A percentile compares a stretch with the other conserved stretches of the same genome.
Evolutionary conservation across 2,797 vertebrate species (phyloP).

Genomic region (Thalassophryne amazonica): DNA sequence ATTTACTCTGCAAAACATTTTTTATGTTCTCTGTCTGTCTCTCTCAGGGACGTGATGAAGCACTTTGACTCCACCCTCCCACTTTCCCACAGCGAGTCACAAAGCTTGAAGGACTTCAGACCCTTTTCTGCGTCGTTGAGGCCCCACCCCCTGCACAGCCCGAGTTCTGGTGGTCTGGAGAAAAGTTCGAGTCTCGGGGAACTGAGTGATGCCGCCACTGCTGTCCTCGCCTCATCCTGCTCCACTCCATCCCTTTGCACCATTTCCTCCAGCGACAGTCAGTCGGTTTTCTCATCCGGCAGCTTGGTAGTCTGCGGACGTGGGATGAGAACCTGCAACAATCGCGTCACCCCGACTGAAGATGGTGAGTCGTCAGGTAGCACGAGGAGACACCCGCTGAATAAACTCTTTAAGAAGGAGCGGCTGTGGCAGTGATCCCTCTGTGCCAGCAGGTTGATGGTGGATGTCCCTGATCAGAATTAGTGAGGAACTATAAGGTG

Average conservation of each 20-base stretch:
- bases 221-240: conserved; percentile 65
- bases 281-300: conserved; percentile 69
- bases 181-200: conserved; percentile 89
- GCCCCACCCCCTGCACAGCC: conserved; percentile 64
- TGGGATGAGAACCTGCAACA: conserved; percentile 66
- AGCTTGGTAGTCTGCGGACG: conserved; percentile 36
- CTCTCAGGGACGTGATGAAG: conserved; percentile 83
- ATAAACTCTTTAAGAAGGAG: conserved; percentile 92
- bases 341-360: conserved; percentile 80
- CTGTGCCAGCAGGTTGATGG: no score
- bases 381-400: conserved; percentile 86
- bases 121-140: conserved; percentile 58
- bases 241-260: conserved; percentile 86
- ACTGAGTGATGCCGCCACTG: conserved; percentile 67
- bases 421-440: conserved; percentile 37
- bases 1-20: not conserved
- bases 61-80: conserved; percentile 87
- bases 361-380: conserved; percentile 76
- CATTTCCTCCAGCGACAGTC: conserved; percentile 61
- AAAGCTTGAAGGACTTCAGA: conserved; percentile 57
- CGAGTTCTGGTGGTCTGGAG: conserved; percentile 70
- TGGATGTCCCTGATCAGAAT: no score
- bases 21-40: not conserved
- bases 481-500: no score
- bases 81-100: conserved; percentile 76